A percentile compares a stretch with the other conserved stretches of the same genome.
Conservation (phyloP, 2,888 invertebrate genomes). For the Oligia latruncula region DNA sequence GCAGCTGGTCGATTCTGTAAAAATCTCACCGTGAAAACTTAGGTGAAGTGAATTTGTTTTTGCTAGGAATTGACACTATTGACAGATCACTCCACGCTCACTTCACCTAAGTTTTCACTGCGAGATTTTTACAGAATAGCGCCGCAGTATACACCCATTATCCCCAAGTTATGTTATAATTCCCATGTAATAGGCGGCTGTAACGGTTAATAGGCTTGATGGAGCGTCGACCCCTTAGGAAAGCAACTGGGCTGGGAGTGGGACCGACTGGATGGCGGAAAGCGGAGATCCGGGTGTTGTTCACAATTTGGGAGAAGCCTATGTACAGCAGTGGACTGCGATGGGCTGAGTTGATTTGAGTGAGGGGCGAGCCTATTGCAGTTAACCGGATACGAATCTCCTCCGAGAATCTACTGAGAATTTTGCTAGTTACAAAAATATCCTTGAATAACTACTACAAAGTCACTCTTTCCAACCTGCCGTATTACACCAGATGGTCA, state of each 20-base stretch:
- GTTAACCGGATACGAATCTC: neutral
- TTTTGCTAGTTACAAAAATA: neutral
- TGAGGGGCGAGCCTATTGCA: neutral
- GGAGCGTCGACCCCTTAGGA: neutral
- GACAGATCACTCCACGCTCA: no score
- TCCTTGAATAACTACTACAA: neutral
- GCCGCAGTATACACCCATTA: no score
- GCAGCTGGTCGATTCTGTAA: no score
- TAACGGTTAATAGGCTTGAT: neutral
- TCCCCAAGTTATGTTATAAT: no score
- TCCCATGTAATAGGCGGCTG: neutral
- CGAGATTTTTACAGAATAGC: no score
- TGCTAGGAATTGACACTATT: no score
- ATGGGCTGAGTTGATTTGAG: no score
- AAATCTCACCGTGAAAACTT: no score
- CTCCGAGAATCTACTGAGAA: neutral
- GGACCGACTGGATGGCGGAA: no score
- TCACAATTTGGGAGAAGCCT: neutral
- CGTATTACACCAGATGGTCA: constrained; percentile 61
- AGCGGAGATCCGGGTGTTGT: neutral
- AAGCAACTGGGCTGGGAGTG: neutral
- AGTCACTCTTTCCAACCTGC: neutral
- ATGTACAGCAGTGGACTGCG: neutral
- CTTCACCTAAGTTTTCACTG: no score
- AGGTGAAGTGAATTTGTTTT: no score